phyloP scores from a whole-genome alignment of 1,140 invertebrate species.

The Halotydeus destructor region DNA sequence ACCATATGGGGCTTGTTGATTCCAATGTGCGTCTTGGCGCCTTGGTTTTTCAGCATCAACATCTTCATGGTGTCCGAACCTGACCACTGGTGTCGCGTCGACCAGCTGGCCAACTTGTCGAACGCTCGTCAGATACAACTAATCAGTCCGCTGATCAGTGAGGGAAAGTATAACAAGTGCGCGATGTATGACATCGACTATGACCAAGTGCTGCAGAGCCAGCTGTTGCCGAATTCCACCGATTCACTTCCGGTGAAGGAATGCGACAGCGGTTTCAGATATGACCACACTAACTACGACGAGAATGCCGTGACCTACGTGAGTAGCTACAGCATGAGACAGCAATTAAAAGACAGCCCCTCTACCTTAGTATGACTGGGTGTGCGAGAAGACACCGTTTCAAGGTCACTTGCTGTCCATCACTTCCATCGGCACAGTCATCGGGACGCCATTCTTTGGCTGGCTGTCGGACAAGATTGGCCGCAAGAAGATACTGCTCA shows the following conservation, averaged over 20 bases:
- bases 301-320: constrained; percentile 26
- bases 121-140: constrained; percentile 19
- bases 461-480: constrained; percentile 36
- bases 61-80: constrained; percentile 30
- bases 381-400: constrained; percentile 41
- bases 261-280: constrained; percentile 24
- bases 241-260: constrained; percentile 21
- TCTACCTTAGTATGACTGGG: constrained; percentile 36
- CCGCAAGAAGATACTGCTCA: constrained; percentile 18
- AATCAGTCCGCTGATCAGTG: constrained; percentile 5
- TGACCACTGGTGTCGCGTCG: constrained; percentile 33
- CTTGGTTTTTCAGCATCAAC: constrained; percentile 23
- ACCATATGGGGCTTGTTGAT: constrained; percentile 12
- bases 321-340: constrained; percentile 9
- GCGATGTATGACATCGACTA: constrained; percentile 18
- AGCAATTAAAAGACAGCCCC: neutral
- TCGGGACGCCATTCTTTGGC: constrained; percentile 45
- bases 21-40: constrained; percentile 10
- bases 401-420: constrained; percentile 39
- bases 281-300: constrained; percentile 23
- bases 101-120: constrained; percentile 28
- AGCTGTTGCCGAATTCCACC: constrained; percentile 4
- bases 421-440: constrained; percentile 43
- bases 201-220: constrained; percentile 1
- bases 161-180: constrained; percentile 14